Conservation (phyloP, 2,888 invertebrate species). For the Caenorhabditis sp. region DNA sequence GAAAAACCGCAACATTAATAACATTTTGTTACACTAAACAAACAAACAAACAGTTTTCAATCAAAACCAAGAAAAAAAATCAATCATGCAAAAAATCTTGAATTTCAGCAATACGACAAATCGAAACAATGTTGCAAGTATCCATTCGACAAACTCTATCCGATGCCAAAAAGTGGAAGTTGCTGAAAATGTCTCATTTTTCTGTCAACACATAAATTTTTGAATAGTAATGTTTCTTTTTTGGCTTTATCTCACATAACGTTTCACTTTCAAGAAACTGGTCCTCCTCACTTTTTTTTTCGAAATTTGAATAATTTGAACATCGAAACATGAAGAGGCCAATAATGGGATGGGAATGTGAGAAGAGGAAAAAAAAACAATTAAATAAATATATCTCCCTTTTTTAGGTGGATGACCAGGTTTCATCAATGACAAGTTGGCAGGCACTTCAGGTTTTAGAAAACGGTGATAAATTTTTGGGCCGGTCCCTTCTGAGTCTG, state of each 20-base stretch:
- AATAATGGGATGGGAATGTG: background rate
- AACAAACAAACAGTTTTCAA: too few relatives aligned
- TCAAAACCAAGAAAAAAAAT: too few relatives aligned
- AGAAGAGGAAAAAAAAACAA: too few relatives aligned
- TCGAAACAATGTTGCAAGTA: conserved; percentile 62
- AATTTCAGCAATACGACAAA: conserved; percentile 54
- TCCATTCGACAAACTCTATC: conserved; percentile 56
- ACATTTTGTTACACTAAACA: too few relatives aligned
- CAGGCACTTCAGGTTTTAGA: too few relatives aligned
- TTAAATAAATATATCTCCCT: too few relatives aligned
- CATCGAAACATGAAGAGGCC: background rate
- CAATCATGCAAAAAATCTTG: background rate
- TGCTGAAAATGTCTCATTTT: conserved; percentile 12
- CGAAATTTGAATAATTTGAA: background rate
- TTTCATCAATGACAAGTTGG: too few relatives aligned
- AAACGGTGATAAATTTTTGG: too few relatives aligned
- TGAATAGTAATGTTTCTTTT: conserved; percentile 1
- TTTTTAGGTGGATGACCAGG: too few relatives aligned
- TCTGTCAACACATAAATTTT: background rate
- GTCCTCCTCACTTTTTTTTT: background rate
- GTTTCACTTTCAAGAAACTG: background rate
- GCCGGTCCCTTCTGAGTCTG: too few relatives aligned
- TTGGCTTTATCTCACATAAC: background rate
- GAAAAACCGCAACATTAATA: too few relatives aligned
- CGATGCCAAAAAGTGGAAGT: conserved; percentile 35